Base-by-base conservation (phyloP, 1,140 invertebrate genomes). In the Magallana ariakensis region DNA sequence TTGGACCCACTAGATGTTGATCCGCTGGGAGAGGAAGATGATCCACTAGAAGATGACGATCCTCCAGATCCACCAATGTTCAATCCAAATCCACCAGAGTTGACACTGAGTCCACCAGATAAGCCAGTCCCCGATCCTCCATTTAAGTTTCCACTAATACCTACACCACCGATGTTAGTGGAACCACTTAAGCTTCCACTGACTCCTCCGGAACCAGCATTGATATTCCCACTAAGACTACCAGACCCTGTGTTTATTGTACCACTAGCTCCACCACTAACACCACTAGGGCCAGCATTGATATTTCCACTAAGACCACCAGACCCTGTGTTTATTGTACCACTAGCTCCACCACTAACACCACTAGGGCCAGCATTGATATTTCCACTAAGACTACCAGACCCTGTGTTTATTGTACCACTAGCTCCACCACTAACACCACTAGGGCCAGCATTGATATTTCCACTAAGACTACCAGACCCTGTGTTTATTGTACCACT, bases 301-400 rank as follows among this genome's bases (percentile, higher is more conserved):
- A 87, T 22, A 53, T 87, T 87, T 3, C 82, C 82, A 46, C 54
- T 80, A 0, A 84, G 11, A 6, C 58, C 46, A 56, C 81, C 81
- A 26, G 46, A n/a, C 22, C 60, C 86, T 1, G 56, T 19, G 26
- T 87, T 66, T 26, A 70, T 11, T 46, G 58, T 83, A 33, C 80
- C 86, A 56, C 62, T 83, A 26, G 81, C 60, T 33, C 81, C 83
- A 6, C 46, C 80, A n/a, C 19, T 87, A 55, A 10, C 86, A 57
- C 81, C 86, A 75, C 70, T 75, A 58, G 58, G 81, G 16, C 81
- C 81, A 33, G 75, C 53, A 75, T 87, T 83, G 4, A 87, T n/a
- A 26, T 75, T n/a, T 13, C 33, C 86, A 54, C 81, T 70, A 6
- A 83, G 53, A 13, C 19, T 57, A 56, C 57, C 26, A 15, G 75